Evolutionary conservation across 1,140 invertebrate species (phyloP).

Genomic region (Drosophila quadrilineata): DNA sequence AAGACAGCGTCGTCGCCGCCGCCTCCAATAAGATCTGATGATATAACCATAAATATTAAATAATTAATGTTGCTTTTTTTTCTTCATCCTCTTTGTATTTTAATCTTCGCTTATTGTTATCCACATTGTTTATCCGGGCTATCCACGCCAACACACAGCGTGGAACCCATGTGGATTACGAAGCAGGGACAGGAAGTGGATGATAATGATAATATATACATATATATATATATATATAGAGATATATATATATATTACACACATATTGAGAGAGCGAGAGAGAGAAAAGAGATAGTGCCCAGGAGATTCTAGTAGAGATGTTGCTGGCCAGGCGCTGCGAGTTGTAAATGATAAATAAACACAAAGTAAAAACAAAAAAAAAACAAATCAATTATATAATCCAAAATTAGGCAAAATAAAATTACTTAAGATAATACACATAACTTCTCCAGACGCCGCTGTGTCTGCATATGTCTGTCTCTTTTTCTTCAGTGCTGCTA

Average conservation of each 20-base stretch:
- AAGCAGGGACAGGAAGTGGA: neutral
- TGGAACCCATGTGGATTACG: slow-evolving; percentile 3
- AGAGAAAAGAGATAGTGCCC: neutral
- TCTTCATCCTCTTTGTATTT: slow-evolving; percentile 32
- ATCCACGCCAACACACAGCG: too few relatives aligned
- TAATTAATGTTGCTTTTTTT: slow-evolving; percentile 61
- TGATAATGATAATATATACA: slow-evolving; percentile 7
- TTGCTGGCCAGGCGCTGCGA: too few relatives aligned
- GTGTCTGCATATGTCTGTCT: too few relatives aligned
- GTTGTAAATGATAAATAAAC: slow-evolving; percentile 60
- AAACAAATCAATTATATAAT: slow-evolving; percentile 50
- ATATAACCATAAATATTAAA: slow-evolving; percentile 57
- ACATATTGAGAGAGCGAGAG: neutral
- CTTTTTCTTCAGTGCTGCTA: too few relatives aligned
- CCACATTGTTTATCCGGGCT: slow-evolving; percentile 10
- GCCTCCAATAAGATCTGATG: slow-evolving; percentile 32
- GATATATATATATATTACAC: too few relatives aligned
- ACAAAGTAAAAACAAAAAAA: slow-evolving; percentile 44
- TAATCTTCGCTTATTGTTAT: slow-evolving; percentile 43
- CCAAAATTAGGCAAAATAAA: slow-evolving; percentile 3
- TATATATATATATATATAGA: too few relatives aligned
- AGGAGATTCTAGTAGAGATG: slow-evolving; percentile 47
- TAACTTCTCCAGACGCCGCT: too few relatives aligned
- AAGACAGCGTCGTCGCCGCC: slow-evolving; percentile 6
- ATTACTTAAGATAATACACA: neutral